Evolutionary conservation across 2,888 invertebrate species (phyloP), one percentile per base, ranked within the genome.

Genomic region (Morpho achilles): DNA sequence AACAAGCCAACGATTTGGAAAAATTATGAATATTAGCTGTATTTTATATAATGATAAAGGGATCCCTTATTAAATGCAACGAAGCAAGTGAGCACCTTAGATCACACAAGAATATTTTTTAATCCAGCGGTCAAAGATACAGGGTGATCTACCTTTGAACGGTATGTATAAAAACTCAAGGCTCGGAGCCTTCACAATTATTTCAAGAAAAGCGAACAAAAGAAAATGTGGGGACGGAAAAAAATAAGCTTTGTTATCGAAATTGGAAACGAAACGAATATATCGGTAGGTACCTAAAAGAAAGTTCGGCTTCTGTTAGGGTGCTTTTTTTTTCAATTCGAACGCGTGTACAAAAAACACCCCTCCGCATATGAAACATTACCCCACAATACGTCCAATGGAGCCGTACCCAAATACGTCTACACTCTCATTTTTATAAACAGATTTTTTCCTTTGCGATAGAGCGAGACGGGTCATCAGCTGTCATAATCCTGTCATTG

Each of bases 161-260:
- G 10, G 10, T 43, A 55, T 44, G 71, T 72, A 72, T 74, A 71
- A 70, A 54, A 80, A 78, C 68, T 73, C 73, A 74, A 79, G 74
- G 68, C 67, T 67, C 64, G 65, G 68, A 72, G 63, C 77, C 80
- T 80, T 74, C 80, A 79, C 82, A 85, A 87, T 87, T 83, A 64
- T 62, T 79, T 80, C 78, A 66, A 71, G 74, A 69, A 69, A 67
- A 69, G 71, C 72, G 73, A 70, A 80, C 77, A 79, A 82, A 80
- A 77, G 72, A 74, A 79, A 66, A 69, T 67, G 74, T 71, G 73
- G 66, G 65, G 61, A 73, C 76, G 76, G 70, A 76, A 79, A 74
- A 74, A 82, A 79, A 83, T 80, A 80, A 82, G 85, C 87, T 80
- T 89, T 89, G 89, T 89, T 88, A 88, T 90, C 86, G 85, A 84